Evolutionary conservation across 2,113 vertebrate genomes (phyloP), one percentile per base, ranked within the genome.

Genomic region (Hirundichthys speculiger): DNA sequence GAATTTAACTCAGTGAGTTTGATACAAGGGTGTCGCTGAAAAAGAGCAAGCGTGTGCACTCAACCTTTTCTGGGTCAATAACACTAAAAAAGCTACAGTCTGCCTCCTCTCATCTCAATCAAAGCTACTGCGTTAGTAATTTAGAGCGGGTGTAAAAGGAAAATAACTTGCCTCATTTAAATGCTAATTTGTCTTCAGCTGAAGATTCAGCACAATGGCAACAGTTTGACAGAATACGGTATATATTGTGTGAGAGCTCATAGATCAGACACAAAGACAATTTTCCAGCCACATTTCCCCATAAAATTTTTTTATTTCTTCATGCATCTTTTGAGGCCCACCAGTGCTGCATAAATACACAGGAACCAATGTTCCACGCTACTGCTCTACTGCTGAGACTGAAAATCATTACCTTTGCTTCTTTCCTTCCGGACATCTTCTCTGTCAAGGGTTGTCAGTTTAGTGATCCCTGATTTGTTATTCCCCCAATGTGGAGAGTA

Each of bases 141-240:
- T 83, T 82, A 83, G 71, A 73, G 80, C 70, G 3, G 55, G 70
- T n/a, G 16, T 82, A 72, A 77, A 75, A 69, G 61, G 85, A 82
- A 84, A 89, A 87, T 85, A 89, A 84, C 80, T 65, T 74, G 83
- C 59, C 76, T 89, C 85, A 87, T 89, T 89, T 87, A 89, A 85
- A 89, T 89, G 87, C 82, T 84, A 89, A 89, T 89, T 89, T 74
- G 70, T 85, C 78, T 82, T 79, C 65, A 66, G 78, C 55, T 52
- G 78, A 66, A 75, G 73, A 85, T 78, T 85, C 84, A 78, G 64
- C 40, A 77, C 78, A 82, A 80, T 64, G 68, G 82, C 84, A 85
- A 83, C 80, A 85, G 82, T 75, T 86, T 82, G 62, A 67, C 48
- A 76, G 70, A 84, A 73, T 83, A 69, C 77, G 67, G 64, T 60